Evolutionary conservation across 2,888 invertebrate genomes (phyloP), one percentile per base, ranked within the genome.

Genomic region (Trisateles emortualis): DNA sequence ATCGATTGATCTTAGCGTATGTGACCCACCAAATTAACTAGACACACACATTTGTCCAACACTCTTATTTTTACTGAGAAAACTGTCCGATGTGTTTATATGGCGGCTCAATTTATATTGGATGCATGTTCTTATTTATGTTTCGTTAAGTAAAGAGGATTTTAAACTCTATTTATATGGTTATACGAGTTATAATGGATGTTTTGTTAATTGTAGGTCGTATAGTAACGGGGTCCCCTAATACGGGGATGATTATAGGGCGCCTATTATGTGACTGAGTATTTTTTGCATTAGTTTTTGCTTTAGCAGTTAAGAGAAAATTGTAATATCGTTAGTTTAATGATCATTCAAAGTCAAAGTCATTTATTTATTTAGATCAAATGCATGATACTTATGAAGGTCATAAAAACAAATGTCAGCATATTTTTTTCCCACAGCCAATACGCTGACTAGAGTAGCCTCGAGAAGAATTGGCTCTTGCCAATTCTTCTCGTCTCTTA

Each of bases 201-300:
- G 38, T 43, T 36, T 52, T 60, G 61, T 61, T 55, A 54, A 64
- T 51, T 54, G 24, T 47, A 36, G 43, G 16, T 42, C 16, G 54
- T 43, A 49, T 55, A 49, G 47, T 83, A 86, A 86, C 86, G 85
- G 86, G 73, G 76, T 55, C 50, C 52, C 82, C 83, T 77, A 76
- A 81, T 83, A 85, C 68, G 78, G 80, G 84, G 77, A 71, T 67
- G 78, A 74, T 74, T 69, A 72, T 74, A 74, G 76, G 74, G 74
- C 77, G 70, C 44, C 72, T 65, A 69, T 65, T 56, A 62, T 50
- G 53, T 43, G 57, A 14, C n/a, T 56, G 55, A 55, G 59, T 59
- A 53, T 55, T 63, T 61, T 67, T 66, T 68, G 52, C 54, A 48
- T 52, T 50, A 4, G 50, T 62, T 63, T 26, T 65, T 57, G 38